Evolutionary conservation across 2,113 vertebrate species (phyloP).

Genomic region (Mirza zaza): DNA sequence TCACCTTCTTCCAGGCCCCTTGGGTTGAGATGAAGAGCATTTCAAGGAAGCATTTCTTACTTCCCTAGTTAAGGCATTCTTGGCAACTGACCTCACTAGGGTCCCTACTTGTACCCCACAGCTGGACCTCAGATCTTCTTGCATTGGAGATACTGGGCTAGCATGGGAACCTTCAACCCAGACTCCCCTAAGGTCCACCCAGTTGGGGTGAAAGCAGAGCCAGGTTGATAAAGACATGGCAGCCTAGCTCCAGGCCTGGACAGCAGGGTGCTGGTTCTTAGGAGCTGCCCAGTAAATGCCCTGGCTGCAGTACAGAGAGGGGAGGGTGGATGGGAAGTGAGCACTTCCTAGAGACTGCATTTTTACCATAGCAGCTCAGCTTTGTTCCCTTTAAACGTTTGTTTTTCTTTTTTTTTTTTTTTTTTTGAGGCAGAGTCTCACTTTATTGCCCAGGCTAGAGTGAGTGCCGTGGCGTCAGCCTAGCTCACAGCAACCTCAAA

Average conservation of each 20-base stretch:
- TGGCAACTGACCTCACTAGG: not conserved
- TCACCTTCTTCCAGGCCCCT: not conserved
- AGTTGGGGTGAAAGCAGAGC: not conserved
- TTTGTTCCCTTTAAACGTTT: not conserved
- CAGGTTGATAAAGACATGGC: not conserved
- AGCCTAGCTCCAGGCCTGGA: not conserved
- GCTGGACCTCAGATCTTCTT: not conserved
- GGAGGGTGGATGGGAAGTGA: not conserved
- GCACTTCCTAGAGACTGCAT: not conserved
- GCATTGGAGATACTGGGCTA: not conserved
- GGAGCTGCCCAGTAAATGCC: not conserved
- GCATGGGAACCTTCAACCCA: not conserved
- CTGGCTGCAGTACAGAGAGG: not conserved
- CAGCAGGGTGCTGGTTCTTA: not conserved
- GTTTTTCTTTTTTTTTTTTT: not conserved
- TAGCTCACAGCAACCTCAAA: no score
- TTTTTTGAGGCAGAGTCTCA: no score
- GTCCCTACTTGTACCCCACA: not conserved
- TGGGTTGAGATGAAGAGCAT: not conserved
- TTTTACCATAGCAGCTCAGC: not conserved
- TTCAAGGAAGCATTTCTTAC: not conserved
- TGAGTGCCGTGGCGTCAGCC: no score
- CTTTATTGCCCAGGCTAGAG: no score
- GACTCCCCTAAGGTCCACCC: not conserved
- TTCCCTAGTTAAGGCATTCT: not conserved